These are phyloP conservation scores for Rhinogobio ventralis DNA, from an alignment of 2,797 vertebrate genomes.

Conservation along the genomic window DNA sequence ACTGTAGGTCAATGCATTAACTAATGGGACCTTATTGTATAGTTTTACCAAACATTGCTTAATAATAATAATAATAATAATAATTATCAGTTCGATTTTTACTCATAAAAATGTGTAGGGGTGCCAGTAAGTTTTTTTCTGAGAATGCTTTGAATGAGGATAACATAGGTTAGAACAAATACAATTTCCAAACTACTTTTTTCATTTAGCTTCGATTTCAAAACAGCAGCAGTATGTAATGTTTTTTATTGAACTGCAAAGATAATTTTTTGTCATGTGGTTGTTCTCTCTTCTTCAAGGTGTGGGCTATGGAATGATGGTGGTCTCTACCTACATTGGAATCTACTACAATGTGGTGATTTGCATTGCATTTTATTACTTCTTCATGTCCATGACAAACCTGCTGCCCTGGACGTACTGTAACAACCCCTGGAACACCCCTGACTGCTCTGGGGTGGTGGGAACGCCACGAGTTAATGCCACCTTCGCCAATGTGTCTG, in stretches of 20 bases:
- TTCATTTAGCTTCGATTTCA: neutral
- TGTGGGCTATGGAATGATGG: slow-evolving; percentile 99
- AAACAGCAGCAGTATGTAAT: neutral
- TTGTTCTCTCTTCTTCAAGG: slow-evolving; percentile 72
- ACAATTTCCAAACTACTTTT: neutral
- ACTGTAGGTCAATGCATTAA: too few species aligned
- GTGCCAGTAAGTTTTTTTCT: too few species aligned
- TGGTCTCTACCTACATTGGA: slow-evolving; percentile 97
- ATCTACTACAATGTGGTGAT: slow-evolving; percentile 99
- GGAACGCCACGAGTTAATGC: slow-evolving; percentile 71
- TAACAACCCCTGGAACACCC: slow-evolving; percentile 94
- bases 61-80: too few species aligned
- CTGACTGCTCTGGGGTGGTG: slow-evolving; percentile 87
- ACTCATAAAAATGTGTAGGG: too few species aligned
- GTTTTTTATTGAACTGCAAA: neutral
- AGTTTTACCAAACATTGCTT: too few species aligned
- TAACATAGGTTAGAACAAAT: too few species aligned
- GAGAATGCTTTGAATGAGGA: too few species aligned
- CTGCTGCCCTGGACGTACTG: slow-evolving; percentile 98
- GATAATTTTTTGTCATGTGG: neutral
- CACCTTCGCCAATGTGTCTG: slow-evolving; percentile 71
- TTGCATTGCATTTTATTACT: slow-evolving; percentile 99
- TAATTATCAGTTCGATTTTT: too few species aligned
- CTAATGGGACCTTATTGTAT: too few species aligned
- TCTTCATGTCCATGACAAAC: slow-evolving; percentile 95